Base-by-base conservation (phyloP, 2,888 invertebrate species). In the Dasypolia templi region DNA sequence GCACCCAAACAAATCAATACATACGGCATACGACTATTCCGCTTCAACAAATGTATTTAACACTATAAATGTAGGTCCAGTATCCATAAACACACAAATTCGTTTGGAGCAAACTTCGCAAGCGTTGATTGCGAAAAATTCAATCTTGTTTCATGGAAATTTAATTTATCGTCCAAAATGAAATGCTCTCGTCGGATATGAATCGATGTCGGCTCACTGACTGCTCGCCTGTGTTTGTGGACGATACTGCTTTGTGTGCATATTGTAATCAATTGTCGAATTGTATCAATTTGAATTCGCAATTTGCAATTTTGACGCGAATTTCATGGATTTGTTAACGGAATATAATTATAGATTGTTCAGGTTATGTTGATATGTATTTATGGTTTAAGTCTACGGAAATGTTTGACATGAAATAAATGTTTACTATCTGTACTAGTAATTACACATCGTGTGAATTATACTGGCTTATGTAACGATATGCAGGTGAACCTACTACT, bases 91-190 rank as follows among this genome's bases (percentile, higher is more conserved):
- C 83, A 83, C 83, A 82, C 88, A 91, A 92, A 91, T 91, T 92
- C 89, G 91, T 90, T 90, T 88, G 87, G 87, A 87, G 87, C 89
- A 88, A 91, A 88, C 89, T 89, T 89, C 91, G 89, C 90, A 89
- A 91, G 92, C 92, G 93, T 92, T 96, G 96, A 96, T 96, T 96
- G 96, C 95, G 94, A 95, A 96, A 96, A 96, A 95, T 96, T 95
- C 95, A 95, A 96, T 96, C 94, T 95, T 95, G 96, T 96, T 96
- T 94, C 95, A 95, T 95, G 94, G 94, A 96, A 95, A 96, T 96
- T 96, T 96, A 95, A 96, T 96, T 96, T 96, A 95, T 95, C 96
- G 95, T 95, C 93, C 95, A 93, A 95, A 96, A 96, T 96, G 96
- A 95, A 95, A 95, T 94, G 95, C 95, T 90, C 93, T 92, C 93